Evolutionary conservation across 2,113 vertebrate species (phyloP).

Genomic region (Bubo bubo): DNA sequence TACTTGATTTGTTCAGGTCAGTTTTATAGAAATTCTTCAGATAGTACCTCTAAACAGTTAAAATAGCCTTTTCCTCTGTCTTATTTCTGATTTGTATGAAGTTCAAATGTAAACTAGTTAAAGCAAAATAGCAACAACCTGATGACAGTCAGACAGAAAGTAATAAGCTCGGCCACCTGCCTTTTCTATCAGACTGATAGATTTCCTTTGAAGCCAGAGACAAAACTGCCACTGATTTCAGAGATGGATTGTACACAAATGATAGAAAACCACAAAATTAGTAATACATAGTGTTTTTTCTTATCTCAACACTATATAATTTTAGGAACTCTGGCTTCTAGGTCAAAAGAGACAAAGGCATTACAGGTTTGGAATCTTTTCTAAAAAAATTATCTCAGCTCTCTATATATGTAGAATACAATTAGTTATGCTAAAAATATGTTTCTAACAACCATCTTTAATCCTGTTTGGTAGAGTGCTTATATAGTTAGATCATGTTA

Average conservation of each 20-base stretch:
- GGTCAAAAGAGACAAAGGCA: not conserved
- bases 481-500: not conserved
- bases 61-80: not conserved
- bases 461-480: not conserved
- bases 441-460: not conserved
- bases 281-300: not conserved
- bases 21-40: not conserved
- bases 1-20: not conserved
- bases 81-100: not conserved
- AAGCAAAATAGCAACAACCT: not conserved
- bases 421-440: not conserved
- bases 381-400: not conserved
- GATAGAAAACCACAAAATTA: not conserved
- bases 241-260: not conserved
- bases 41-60: not conserved
- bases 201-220: not conserved
- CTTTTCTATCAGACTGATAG: not conserved
- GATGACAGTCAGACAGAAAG: not conserved
- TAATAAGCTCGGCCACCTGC: not conserved
- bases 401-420: not conserved
- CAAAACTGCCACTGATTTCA: not conserved
- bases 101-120: not conserved
- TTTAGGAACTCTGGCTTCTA: not conserved
- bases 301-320: not conserved
- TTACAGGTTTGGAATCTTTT: not conserved